phyloP scores from a whole-genome alignment of 1,140 invertebrate genomes.

The Protaetia brevitarsis region DNA sequence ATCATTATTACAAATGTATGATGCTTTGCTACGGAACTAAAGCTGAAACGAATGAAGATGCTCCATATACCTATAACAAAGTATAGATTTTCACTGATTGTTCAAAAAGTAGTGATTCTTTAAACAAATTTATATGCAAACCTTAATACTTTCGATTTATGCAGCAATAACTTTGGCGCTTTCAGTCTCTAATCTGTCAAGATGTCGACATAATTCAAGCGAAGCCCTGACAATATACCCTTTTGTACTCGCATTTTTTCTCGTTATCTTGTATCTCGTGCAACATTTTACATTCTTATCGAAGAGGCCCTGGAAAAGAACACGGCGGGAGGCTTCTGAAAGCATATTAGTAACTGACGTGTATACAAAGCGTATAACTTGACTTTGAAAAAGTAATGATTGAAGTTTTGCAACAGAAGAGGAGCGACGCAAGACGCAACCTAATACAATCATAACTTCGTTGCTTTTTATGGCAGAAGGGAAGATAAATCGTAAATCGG shows the following conservation, averaged over 20 bases:
- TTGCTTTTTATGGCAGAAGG: background rate
- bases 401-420: background rate
- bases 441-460: slow-evolving; percentile 9
- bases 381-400: background rate
- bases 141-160: background rate
- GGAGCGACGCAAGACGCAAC: background rate
- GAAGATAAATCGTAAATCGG: slow-evolving; percentile 13
- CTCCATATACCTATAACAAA: background rate
- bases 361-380: background rate
- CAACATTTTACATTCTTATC: background rate
- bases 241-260: background rate
- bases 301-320: background rate
- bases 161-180: background rate
- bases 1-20: background rate
- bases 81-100: background rate
- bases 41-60: background rate
- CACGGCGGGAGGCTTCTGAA: background rate
- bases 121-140: background rate
- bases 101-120: background rate
- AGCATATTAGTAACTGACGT: background rate
- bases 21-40: background rate
- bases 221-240: background rate
- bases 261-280: background rate
- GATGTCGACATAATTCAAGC: background rate
- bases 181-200: background rate